Percentiles rank a stretch among this genome's conserved stretches.
Conservation (phyloP, 2,888 invertebrate genomes). For the Drosophila engyochracea region DNA sequence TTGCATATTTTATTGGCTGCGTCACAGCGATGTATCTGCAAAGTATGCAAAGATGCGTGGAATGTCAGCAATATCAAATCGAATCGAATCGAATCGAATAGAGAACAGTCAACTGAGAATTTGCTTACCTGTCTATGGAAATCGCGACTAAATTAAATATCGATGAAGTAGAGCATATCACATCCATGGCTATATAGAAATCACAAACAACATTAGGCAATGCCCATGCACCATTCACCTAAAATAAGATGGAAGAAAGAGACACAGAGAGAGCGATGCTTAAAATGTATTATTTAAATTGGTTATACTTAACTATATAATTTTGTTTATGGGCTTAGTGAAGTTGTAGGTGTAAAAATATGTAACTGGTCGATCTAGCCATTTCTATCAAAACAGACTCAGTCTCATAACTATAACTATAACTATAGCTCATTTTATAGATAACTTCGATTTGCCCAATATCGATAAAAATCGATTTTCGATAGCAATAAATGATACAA, state of each 20-base stretch:
- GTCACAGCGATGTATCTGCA: conserved; percentile 99
- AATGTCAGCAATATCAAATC: neutral
- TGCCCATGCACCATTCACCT: conserved; percentile 96
- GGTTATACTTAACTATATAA: neutral
- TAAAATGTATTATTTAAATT: neutral
- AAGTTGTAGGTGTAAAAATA: neutral
- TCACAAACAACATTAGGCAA: conserved; percentile 96
- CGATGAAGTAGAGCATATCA: conserved; percentile 98
- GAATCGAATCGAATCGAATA: neutral
- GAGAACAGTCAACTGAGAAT: neutral
- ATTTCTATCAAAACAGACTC: no score
- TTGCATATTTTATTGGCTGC: conserved; percentile 99
- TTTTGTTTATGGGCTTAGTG: neutral
- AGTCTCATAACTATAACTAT: neutral
- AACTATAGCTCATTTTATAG: neutral
- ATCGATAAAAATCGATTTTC: neutral
- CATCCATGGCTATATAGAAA: conserved; percentile 99
- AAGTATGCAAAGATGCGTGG: conserved; percentile 62
- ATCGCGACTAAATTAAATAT: conserved; percentile 99
- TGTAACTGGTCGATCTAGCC: neutral
- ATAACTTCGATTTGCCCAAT: neutral
- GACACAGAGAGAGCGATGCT: conserved; percentile 66
- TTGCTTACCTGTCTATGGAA: conserved; percentile 96
- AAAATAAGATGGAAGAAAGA: conserved; percentile 82
- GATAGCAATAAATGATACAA: neutral